Evolutionary conservation across 2,797 vertebrate species (phyloP), one percentile per base, ranked within the genome.

Genomic region (Toxotes lorentzi): DNA sequence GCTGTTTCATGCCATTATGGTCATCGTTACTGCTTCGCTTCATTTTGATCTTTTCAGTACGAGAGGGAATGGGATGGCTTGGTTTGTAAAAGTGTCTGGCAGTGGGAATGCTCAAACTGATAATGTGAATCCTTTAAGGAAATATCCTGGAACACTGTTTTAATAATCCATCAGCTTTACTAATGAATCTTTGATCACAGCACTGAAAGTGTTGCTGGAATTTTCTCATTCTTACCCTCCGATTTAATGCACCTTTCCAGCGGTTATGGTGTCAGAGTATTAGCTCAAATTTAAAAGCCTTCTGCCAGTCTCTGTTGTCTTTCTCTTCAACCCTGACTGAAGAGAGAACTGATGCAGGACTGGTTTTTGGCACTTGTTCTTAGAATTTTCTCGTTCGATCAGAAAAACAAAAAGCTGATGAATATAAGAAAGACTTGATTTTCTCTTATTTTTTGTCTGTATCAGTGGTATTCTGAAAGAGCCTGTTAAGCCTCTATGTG

Each of bases 121-220:
- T 76, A 60, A 62, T 53, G 21, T 48, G 30, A 54, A 40, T 57
- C 83, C 23, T 75, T 75, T 53, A 54, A 75, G 40, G 34, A 40
- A 62, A 24, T 67, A 69, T 61, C 58, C 12, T 8, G 32, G 78
- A 72, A 73, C 56, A 23, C 38, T 24, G 63, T 73, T 85, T 77
- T 56, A 75, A 76, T 82, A 63, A 73, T 70, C 64, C 1, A 14
- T 54, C 72, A 17, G 23, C 56, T 72, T 58, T 56, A 11, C 32
- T 57, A n/a, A 73, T 70, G 38, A 68, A 67, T 78, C 41, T 57
- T 61, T 72, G 68, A 86, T 78, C 77, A 56, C 48, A 59, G 72
- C 8, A 8, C 7, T 54, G 21, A 74, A 59, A 35, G 30, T 40
- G 34, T 50, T 40, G 50, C 41, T 45, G 13, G 43, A 72, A 71